These are phyloP conservation scores for Falcunculus frontatus DNA, from an alignment of 2,113 vertebrate species.

Conservation along the genomic window DNA sequence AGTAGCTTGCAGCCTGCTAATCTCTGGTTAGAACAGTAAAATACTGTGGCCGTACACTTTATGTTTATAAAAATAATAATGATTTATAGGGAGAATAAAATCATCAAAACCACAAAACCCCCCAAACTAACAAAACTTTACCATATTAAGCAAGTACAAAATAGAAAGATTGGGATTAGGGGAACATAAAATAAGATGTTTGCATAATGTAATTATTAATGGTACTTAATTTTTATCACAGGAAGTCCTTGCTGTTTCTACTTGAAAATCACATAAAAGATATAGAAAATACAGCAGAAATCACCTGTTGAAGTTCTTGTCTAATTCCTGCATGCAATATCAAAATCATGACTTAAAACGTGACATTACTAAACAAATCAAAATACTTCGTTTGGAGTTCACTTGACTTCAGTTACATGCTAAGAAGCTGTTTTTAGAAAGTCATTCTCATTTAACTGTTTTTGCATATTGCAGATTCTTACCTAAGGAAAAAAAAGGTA, in stretches of 20 bases:
- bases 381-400: constrained; percentile 12
- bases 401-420: background rate
- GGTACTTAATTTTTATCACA: background rate
- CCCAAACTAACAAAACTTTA: background rate
- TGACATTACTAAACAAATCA: constrained; percentile 38
- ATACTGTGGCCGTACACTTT: background rate
- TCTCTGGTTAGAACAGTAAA: background rate
- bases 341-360: background rate
- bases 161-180: background rate
- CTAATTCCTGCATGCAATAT: background rate
- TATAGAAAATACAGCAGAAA: background rate
- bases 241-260: constrained; percentile 12
- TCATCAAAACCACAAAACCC: background rate
- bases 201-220: constrained; percentile 40
- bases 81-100: background rate
- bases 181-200: constrained; percentile 24
- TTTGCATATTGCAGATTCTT: background rate
- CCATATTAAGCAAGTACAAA: constrained; percentile 16
- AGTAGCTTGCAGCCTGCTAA: background rate
- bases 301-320: background rate
- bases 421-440: constrained; percentile 48
- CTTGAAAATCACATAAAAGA: background rate
- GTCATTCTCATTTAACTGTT: background rate
- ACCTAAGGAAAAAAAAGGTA: background rate
- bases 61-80: background rate